Percentiles rank a stretch among this genome's conserved stretches.
Evolutionary conservation across 64 coral and sea anemone genomes (phyloP).

Genomic region (Porites lutea): DNA sequence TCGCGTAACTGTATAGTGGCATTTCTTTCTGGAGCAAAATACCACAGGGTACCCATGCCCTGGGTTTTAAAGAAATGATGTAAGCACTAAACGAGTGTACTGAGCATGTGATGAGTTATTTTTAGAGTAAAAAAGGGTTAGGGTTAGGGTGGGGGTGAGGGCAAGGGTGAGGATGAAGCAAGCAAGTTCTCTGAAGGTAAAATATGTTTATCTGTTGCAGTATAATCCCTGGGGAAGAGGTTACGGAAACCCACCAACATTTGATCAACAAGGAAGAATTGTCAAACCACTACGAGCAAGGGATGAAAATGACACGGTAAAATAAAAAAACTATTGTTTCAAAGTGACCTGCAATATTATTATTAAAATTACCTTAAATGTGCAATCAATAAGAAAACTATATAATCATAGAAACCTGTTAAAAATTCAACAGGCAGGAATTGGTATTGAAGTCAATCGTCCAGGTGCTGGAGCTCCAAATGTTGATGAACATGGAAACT

Average conservation of each 20-base stretch:
- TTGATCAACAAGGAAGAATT: constrained; percentile 26
- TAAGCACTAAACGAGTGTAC: no score
- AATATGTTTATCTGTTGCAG: neutral
- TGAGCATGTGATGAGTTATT: no score
- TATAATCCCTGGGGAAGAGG: constrained; percentile 94
- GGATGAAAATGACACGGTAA: constrained; percentile 16
- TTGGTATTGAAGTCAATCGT: constrained; percentile 42
- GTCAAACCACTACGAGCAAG: constrained; percentile 40
- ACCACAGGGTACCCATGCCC: no score
- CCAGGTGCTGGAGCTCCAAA: constrained; percentile 67
- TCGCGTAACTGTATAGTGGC: no score
- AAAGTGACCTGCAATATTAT: no score
- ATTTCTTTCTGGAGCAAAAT: no score
- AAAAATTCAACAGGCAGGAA: constrained; percentile 20
- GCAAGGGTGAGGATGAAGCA: no score
- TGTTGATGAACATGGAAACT: constrained; percentile 57
- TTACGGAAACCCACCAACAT: constrained; percentile 53
- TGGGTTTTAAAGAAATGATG: no score
- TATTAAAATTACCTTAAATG: no score
- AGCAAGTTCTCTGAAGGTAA: neutral
- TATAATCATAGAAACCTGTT: neutral
- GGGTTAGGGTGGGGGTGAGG: no score
- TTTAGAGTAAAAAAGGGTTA: no score
- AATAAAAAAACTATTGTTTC: neutral
- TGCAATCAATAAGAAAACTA: no score